Conservation (phyloP, 2,888 invertebrate genomes). For the Rhamphomyia laevipes region DNA sequence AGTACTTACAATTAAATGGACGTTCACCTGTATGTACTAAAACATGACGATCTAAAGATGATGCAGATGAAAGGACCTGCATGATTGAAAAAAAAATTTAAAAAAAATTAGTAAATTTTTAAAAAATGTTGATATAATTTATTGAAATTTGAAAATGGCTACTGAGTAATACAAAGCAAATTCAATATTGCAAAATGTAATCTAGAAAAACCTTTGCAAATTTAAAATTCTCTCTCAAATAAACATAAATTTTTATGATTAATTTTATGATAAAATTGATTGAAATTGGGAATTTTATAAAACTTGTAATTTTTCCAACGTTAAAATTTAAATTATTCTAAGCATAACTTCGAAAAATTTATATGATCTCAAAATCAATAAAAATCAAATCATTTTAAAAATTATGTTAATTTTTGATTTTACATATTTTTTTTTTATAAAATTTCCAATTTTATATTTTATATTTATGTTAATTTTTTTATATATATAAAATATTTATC, state of each 20-base stretch:
- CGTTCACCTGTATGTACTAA: conserved; percentile 70
- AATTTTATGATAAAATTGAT: too few relatives aligned
- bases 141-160: too few relatives aligned
- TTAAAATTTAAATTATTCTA: neutral
- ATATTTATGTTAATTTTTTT: neutral
- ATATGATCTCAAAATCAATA: neutral
- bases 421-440: neutral
- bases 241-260: too few relatives aligned
- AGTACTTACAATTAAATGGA: conserved; percentile 66
- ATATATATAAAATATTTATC: conserved; percentile 8
- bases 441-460: neutral
- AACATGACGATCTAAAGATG: conserved; percentile 67
- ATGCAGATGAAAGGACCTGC: conserved; percentile 63
- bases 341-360: conserved; percentile 12
- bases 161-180: too few relatives aligned
- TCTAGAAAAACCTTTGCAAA: too few relatives aligned
- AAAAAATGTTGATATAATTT: too few relatives aligned
- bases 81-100: too few relatives aligned
- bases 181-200: too few relatives aligned
- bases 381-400: neutral
- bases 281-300: too few relatives aligned
- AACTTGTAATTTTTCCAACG: too few relatives aligned
- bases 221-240: too few relatives aligned
- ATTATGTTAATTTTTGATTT: neutral
- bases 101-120: too few relatives aligned